These are phyloP conservation scores for Hypanus sabinus DNA, from an alignment of 2,113 vertebrate species.

Conservation along the genomic window DNA sequence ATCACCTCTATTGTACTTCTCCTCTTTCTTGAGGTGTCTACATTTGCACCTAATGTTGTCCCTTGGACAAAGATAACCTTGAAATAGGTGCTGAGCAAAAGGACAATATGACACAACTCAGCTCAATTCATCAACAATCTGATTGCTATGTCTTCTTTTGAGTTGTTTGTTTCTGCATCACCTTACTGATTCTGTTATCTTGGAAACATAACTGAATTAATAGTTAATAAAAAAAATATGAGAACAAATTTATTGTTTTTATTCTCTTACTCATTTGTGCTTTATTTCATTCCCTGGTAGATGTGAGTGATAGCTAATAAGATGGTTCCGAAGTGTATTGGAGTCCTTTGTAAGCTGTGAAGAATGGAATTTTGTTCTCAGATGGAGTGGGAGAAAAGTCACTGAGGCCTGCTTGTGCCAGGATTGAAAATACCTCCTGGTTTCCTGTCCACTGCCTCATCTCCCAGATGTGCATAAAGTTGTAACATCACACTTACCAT, in stretches of 20 bases:
- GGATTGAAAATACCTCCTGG: not conserved
- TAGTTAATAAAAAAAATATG: not conserved
- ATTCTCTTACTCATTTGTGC: not conserved
- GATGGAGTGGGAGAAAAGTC: not conserved
- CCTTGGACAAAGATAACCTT: not conserved
- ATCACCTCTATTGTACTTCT: not conserved
- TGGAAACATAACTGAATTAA: not conserved
- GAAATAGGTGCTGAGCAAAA: not conserved
- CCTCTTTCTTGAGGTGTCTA: not conserved
- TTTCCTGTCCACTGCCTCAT: not conserved
- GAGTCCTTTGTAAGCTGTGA: not conserved
- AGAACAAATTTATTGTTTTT: not conserved
- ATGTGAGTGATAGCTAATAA: not conserved
- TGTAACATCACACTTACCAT: not conserved
- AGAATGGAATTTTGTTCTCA: not conserved
- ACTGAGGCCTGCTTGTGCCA: not conserved
- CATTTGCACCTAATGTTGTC: not conserved
- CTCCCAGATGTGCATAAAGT: not conserved
- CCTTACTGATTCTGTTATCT: not conserved
- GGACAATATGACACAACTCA: not conserved
- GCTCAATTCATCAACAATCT: not conserved
- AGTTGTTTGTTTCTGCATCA: not conserved
- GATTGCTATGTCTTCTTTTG: not conserved
- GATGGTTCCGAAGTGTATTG: not conserved
- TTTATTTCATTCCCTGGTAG: not conserved